phyloP scores from a whole-genome alignment of 2,888 invertebrate species.

The Embidobia sp. region DNA sequence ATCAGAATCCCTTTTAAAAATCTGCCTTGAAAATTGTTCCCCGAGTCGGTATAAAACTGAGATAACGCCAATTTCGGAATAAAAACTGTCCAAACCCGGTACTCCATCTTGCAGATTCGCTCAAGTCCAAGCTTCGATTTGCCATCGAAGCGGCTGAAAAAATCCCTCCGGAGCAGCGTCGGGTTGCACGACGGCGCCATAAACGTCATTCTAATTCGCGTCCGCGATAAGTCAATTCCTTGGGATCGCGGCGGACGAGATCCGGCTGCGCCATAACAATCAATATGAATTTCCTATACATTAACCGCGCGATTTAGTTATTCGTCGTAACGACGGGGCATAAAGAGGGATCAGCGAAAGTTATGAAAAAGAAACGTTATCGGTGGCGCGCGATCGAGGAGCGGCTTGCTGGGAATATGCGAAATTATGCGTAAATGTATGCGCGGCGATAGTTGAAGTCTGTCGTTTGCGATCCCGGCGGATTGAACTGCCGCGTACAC shows the following conservation, averaged over 20 bases:
- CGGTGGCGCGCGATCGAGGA: slow-evolving; percentile 25
- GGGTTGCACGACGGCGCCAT: background rate
- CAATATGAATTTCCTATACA: slow-evolving; percentile 46
- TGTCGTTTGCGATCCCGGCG: slow-evolving; percentile 58
- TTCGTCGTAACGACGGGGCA: slow-evolving; percentile 31
- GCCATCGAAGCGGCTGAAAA: no score
- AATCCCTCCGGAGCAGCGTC: background rate
- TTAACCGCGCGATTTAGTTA: slow-evolving; percentile 55
- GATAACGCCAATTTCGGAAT: no score
- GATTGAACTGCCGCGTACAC: slow-evolving; percentile 40
- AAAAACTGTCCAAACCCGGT: no score
- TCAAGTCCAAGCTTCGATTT: no score
- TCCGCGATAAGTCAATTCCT: slow-evolving; percentile 1
- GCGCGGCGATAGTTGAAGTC: slow-evolving; percentile 55
- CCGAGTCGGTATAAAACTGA: no score
- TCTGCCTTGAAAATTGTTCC: no score
- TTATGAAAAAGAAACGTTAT: slow-evolving; percentile 44
- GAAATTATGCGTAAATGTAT: slow-evolving; percentile 61
- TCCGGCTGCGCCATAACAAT: slow-evolving; percentile 35
- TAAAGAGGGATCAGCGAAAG: slow-evolving; percentile 48
- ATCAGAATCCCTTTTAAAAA: no score
- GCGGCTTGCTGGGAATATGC: slow-evolving; percentile 17
- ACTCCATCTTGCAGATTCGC: no score
- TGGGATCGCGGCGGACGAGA: slow-evolving; percentile 2
- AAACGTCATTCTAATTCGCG: slow-evolving; percentile 10